Evolutionary conservation across 1,140 invertebrate species (phyloP), one percentile per base, ranked within the genome.

Genomic region (Trichonephila clavipes): DNA sequence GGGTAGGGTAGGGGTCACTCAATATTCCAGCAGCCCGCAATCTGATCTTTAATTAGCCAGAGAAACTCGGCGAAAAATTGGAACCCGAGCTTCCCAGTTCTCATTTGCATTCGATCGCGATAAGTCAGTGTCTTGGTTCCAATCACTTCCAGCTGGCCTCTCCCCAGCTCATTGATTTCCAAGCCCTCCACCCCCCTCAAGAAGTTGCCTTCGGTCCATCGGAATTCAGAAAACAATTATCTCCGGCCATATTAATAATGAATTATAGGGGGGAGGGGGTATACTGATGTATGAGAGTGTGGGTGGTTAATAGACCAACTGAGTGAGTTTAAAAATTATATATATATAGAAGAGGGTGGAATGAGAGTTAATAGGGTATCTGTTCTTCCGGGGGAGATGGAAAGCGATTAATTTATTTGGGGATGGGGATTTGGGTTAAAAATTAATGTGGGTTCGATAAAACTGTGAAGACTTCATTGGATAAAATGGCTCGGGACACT

Each of bases 11-110:
- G n/a, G 62, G 86, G 61, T 59, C 86, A 88, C 86, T 88, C 86
- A 64, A 64, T 88, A 88, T 88, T 62, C 59, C 59, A n/a, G 86
- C 24, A 88, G 86, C 40, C 24, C 59, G 61, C 59, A 88, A 88
- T 64, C 62, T 88, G 86, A 88, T 88, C 86, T 64, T 88, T 88
- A 88, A 88, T 88, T 88, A 88, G 86, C 62, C 82, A 83, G 82
- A 77, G 82, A 83, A 83, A 83, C 86, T 64, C 62, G 86, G 86
- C 86, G 86, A 88, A 88, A 88, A 88, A 88, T 64, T 88, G 86
- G 59, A 83, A 83, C 51, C 51, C 19, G 19, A 19, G n/a, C 44
- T 14, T 34, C 34, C 44, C 40, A 51, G 51, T 64, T 21, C 86
- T 88, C 61, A 64, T 88, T 88, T 88, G 86, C 86, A 88, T 88